Percentiles rank a stretch among this genome's conserved stretches.
Evolutionary conservation across 2,888 invertebrate species (phyloP).

Genomic region (Hirtodrosophila confusa): DNA sequence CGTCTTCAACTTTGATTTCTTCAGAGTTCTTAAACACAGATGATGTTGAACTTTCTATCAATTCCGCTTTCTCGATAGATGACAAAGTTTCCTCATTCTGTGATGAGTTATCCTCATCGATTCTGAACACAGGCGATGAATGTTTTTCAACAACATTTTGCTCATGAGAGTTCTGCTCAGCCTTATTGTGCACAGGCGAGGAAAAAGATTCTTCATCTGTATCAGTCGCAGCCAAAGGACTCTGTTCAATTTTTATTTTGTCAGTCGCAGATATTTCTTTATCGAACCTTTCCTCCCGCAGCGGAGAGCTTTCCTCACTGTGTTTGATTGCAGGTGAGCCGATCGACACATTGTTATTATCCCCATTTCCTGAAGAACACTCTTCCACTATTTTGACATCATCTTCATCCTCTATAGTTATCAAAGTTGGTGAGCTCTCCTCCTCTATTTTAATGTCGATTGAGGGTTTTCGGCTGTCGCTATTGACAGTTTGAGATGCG

Average conservation of each 20-base stretch:
- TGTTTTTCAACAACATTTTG: constrained; percentile 1
- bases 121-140: constrained; percentile 2
- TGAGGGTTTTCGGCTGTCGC: background rate
- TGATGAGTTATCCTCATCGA: constrained; percentile 14
- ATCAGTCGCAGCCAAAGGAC: background rate
- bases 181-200: constrained; percentile 13
- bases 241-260: constrained; percentile 8
- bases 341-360: constrained; percentile 2
- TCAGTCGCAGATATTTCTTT: background rate
- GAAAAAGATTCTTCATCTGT: constrained; percentile 5
- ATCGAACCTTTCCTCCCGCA: background rate
- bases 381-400: background rate
- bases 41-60: constrained; percentile 4
- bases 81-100: constrained; percentile 21
- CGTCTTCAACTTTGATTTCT: constrained; percentile 7
- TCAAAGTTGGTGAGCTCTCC: background rate
- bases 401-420: background rate
- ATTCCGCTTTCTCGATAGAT: background rate
- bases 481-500: constrained; percentile 3
- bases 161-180: constrained; percentile 1
- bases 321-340: background rate
- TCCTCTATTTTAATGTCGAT: constrained; percentile 3
- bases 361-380: background rate
- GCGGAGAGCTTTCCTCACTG: background rate
- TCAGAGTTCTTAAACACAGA: constrained; percentile 10